A percentile compares a stretch with the other conserved stretches of the same genome.
These are phyloP conservation scores for Pseudochirops corinnae DNA, from an alignment of 2,797 vertebrate species.

Conservation along the genomic window DNA sequence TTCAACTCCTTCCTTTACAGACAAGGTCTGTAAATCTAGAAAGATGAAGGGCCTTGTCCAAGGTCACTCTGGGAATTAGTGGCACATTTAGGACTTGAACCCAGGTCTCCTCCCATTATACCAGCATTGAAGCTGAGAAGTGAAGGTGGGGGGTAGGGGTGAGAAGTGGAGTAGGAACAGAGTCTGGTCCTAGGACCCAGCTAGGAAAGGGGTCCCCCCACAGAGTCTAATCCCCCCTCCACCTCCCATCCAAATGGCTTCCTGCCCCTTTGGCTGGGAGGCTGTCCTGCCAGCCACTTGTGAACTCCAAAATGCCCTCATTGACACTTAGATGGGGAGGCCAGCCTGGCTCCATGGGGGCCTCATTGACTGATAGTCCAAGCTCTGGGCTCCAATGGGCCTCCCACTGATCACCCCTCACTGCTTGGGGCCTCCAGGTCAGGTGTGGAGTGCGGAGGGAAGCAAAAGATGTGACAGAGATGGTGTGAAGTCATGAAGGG, in stretches of 20 bases:
- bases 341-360: neutral
- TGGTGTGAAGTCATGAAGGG: neutral
- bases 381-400: neutral
- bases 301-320: constrained; percentile 58
- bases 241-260: constrained; percentile 53
- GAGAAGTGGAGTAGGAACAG: constrained; percentile 35
- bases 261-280: constrained; percentile 44
- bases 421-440: neutral
- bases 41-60: neutral
- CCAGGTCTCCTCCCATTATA: neutral
- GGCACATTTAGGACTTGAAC: neutral
- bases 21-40: neutral
- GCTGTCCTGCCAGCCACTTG: constrained; percentile 48
- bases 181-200: constrained; percentile 7
- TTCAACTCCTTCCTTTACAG: neutral
- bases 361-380: neutral
- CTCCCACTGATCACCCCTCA: neutral
- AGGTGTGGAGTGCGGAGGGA: neutral
- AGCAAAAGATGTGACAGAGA: neutral
- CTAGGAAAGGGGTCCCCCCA: constrained; percentile 7
- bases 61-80: neutral
- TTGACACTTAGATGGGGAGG: constrained; percentile 70
- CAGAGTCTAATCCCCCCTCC: neutral
- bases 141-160: neutral
- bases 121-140: neutral